A percentile compares a stretch with the other conserved stretches of the same genome.
phyloP scores from a whole-genome alignment of 30 jellyfish, hydroid and myxozoan genomes.

The Chrysaora quinquecirrha region DNA sequence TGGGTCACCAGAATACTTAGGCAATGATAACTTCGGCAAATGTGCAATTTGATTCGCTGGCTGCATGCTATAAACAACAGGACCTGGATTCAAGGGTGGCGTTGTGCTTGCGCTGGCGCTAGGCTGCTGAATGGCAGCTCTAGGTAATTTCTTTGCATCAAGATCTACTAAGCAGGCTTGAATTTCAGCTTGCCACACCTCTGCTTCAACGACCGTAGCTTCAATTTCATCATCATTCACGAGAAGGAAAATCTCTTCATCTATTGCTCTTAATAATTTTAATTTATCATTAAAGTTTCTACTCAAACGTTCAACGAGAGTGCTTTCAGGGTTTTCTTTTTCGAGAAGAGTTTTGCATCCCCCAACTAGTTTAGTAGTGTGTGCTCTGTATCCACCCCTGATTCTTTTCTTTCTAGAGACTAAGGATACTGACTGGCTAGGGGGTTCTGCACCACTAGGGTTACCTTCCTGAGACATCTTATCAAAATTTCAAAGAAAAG shows the following conservation, averaged over 20 bases:
- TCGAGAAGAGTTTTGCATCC: constrained; percentile 22
- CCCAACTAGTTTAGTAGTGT: constrained; percentile 3
- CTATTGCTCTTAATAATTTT: constrained; percentile 8
- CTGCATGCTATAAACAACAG: background rate
- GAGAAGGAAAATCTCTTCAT: constrained; percentile 28
- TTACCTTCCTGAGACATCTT: too few relatives aligned
- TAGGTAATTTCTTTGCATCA: constrained; percentile 10
- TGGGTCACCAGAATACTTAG: constrained; percentile 35
- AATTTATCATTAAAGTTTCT: constrained; percentile 10
- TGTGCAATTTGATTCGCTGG: constrained; percentile 26
- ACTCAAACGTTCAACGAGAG: constrained; percentile 14
- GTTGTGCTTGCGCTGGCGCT: too few relatives aligned
- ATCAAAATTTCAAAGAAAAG: too few relatives aligned
- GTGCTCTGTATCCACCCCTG: constrained; percentile 29
- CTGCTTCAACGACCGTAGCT: constrained; percentile 27
- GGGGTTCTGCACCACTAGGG: background rate
- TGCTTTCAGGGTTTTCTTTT: constrained; percentile 17
- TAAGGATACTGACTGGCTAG: constrained; percentile 8
- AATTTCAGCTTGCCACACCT: constrained; percentile 45
- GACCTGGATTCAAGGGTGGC: too few relatives aligned
- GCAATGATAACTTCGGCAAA: constrained; percentile 28
- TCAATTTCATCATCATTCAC: constrained; percentile 29
- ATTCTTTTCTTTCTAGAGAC: constrained; percentile 5
- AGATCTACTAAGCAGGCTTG: constrained; percentile 27
- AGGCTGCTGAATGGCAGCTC: constrained; percentile 1